phyloP scores from a whole-genome alignment of 2,888 invertebrate species.

The Leptopilina myrica region DNA sequence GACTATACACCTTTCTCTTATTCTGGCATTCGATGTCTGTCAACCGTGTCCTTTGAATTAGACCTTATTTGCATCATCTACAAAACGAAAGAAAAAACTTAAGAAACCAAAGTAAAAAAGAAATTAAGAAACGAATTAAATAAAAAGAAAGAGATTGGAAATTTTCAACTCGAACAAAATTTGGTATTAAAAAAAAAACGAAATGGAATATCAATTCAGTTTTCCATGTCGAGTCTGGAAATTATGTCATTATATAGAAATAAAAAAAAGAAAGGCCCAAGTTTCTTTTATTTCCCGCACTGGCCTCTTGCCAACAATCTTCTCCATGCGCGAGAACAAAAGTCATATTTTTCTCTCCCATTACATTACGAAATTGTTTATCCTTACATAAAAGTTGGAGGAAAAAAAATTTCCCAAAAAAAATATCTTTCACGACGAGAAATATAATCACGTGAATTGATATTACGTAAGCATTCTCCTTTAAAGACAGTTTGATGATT shows the following conservation, averaged over 20 bases:
- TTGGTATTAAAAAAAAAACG: too few species aligned
- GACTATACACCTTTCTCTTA: conserved; percentile 36
- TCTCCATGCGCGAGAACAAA: conserved; percentile 31
- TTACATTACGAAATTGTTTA: conserved; percentile 29
- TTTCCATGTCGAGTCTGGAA: neutral
- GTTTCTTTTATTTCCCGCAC: conserved; percentile 20
- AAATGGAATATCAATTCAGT: neutral
- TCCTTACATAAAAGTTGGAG: conserved; percentile 19
- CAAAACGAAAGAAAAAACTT: neutral
- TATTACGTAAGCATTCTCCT: conserved; percentile 8
- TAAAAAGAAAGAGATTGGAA: neutral
- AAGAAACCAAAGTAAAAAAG: neutral
- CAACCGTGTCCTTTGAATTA: conserved; percentile 42
- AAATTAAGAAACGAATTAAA: neutral
- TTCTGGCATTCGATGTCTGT: conserved; percentile 39
- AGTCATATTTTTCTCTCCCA: neutral
- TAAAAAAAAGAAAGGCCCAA: neutral
- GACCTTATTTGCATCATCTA: neutral
- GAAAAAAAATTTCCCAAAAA: too few species aligned
- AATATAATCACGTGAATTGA: conserved; percentile 5
- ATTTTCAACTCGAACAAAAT: too few species aligned
- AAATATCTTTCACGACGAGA: conserved; percentile 15
- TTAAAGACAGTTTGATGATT: conserved; percentile 7
- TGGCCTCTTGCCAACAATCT: conserved; percentile 28
- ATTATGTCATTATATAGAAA: conserved; percentile 7